phyloP scores from a whole-genome alignment of 1,140 invertebrate species.

The Magallana ariakensis region DNA sequence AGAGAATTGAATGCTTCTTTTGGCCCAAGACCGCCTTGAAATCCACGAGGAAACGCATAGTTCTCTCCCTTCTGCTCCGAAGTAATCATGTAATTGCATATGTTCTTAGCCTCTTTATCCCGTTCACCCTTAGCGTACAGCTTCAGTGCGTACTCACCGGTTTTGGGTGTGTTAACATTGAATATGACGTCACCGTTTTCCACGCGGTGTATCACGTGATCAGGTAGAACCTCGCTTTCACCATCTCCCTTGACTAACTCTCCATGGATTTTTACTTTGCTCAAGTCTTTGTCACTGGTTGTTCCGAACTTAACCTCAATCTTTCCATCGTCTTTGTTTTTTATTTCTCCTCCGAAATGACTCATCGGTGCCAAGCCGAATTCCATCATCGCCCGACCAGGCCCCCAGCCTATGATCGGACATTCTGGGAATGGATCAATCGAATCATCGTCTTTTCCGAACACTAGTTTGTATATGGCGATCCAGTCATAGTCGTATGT shows the following conservation, averaged over 20 bases:
- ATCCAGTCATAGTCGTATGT: constrained; percentile 73
- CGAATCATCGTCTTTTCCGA: constrained; percentile 57
- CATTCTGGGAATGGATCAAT: constrained; percentile 68
- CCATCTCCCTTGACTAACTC: constrained; percentile 59
- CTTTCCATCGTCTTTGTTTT: constrained; percentile 60
- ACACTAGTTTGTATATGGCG: constrained; percentile 69
- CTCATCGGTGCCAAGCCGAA: constrained; percentile 67
- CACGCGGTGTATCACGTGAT: constrained; percentile 67
- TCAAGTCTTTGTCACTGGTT: constrained; percentile 49
- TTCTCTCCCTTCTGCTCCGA: constrained; percentile 65
- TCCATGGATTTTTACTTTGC: constrained; percentile 58
- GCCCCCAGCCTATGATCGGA: constrained; percentile 71
- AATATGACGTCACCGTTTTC: constrained; percentile 72
- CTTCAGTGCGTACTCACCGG: constrained; percentile 69
- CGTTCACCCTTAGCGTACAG: constrained; percentile 61
- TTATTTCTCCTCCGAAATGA: constrained; percentile 67
- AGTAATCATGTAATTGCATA: constrained; percentile 71
- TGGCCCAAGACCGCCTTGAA: constrained; percentile 62
- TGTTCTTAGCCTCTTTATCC: constrained; percentile 59
- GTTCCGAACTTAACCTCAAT: constrained; percentile 67
- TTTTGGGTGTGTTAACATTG: constrained; percentile 66
- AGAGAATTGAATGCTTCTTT: constrained; percentile 58
- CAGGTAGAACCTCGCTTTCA: constrained; percentile 50
- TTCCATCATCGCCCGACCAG: constrained; percentile 57
- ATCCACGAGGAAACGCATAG: constrained; percentile 65